phyloP scores from a whole-genome alignment of 64 coral and sea anemone species.

The Actinia equina region DNA sequence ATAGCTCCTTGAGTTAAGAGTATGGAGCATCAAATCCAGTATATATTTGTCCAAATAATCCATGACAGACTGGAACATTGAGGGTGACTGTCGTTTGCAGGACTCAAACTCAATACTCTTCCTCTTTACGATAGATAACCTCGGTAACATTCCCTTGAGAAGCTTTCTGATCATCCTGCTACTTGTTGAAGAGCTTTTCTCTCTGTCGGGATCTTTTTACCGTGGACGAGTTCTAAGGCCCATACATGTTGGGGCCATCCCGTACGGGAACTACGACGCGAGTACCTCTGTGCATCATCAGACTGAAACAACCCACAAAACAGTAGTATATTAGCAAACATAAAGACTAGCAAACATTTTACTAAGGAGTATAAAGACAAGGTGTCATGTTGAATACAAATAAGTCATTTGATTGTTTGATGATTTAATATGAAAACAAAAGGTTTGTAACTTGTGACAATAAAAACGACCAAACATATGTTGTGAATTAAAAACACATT shows the following conservation, averaged over 20 bases:
- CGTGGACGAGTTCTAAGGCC: constrained; percentile 48
- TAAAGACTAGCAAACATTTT: neutral
- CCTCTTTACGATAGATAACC: neutral
- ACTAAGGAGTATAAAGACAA: neutral
- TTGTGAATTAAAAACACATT: constrained; percentile 40
- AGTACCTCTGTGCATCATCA: constrained; percentile 34
- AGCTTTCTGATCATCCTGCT: neutral
- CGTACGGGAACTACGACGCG: constrained; percentile 49
- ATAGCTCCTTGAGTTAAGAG: too few relatives aligned
- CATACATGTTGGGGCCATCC: constrained; percentile 73
- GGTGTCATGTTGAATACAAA: neutral
- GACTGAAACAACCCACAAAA: constrained; percentile 6
- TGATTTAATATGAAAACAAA: neutral
- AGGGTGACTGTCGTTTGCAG: too few relatives aligned
- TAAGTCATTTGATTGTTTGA: neutral
- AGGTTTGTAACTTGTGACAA: neutral
- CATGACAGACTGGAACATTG: too few relatives aligned
- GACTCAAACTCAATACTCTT: neutral
- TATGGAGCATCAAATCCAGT: too few relatives aligned
- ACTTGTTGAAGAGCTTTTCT: constrained; percentile 10
- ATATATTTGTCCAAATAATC: too few relatives aligned
- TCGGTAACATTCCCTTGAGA: neutral
- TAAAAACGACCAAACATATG: constrained; percentile 26
- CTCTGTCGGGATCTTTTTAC: neutral
- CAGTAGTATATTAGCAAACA: neutral